Base-by-base conservation (phyloP, 2,113 vertebrate genomes). In the Synodontis membranacea region DNA sequence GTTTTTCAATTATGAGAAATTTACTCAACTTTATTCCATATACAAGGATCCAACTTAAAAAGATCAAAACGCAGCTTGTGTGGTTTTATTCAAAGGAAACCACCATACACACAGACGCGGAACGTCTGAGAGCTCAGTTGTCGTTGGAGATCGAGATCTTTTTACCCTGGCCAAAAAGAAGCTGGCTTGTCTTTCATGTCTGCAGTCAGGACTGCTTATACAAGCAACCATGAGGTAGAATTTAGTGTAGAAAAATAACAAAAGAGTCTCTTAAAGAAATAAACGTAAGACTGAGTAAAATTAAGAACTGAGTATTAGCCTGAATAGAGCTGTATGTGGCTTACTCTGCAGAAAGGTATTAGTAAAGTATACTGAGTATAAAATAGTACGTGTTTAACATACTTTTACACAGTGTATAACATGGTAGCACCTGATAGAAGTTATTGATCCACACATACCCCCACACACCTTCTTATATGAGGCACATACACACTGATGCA, bases 401-500 rank as follows among this genome's bases (percentile, higher is more conserved):
- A 62, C 28, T 4, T 82, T 82, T 80, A 80, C 46, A 82, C 82
- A 76, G 80, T 82, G 74, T 72, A 60, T 2, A 80, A 80, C n/a
- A 52, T 52, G 44, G 64, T 85, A 89, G 86, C 88, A 89, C 88
- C 88, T 85, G 39, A 87, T 85, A 66, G 2, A 52, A 78, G 12
- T 58, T 25, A 76, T 34, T 3, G 34, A 68, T 25, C 48, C 62
- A 82, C 15, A 42, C 39, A 68, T 2, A 6, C 42, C 28, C n/a
- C 66, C 14, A 48, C 31, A 83, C 54, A 83, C 25, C 34, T 7
- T 8, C 66, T 66, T 31, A 34, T 31, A 12, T 64, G 62, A 64
- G n/a, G 76, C 31, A 28, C 74, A 15, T 25, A 58, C 39, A 86
- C 9, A 82, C 50, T 82, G 12, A 34, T 46, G 34, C 42, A 66